Evolutionary conservation across 2,113 vertebrate genomes (phyloP), one percentile per base, ranked within the genome.

Genomic region (Cnemophilus loriae): DNA sequence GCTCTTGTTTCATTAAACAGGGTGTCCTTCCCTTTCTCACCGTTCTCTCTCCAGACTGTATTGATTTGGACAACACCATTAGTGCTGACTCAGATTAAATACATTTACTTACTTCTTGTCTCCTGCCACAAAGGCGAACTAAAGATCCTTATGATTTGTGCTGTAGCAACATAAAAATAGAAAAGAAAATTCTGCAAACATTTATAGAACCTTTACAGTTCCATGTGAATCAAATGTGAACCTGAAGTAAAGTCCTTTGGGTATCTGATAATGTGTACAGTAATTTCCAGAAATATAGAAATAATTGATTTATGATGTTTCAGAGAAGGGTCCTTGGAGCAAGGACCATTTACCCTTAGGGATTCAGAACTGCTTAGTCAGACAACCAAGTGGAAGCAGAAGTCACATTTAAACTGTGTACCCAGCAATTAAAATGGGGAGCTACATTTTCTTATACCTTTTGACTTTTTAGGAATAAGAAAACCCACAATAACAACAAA

Each of bases 41-140:
- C 73, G 56, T n/a, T 17, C 44, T 89, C 59, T 87, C 49, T 82
- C 70, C 74, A 94, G 84, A 89, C 67, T 49, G 8, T 84, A 95
- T 95, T 80, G 89, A 97, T 96, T 92, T 37, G 69, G 84, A 74
- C 69, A 95, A 94, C 78, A 93, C 65, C 84, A 84, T 87, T 67
- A 87, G 59, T 91, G 91, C 92, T 96, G 93, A 95, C 82, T 96
- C 50, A 67, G 77, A 82, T 60, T 74, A 92, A 93, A 95, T 56
- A 68, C 5, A 10, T 60, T 35, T 85, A n/a, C n/a, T n/a, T n/a
- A n/a, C n/a, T 85, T 93, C 94, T 78, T 6, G 1, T 67, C 57
- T 94, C 6, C 11, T 69, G 37, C 53, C 65, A 94, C 41, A 69
- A 87, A 87, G 13, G 41, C 70, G 77, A 85, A 94, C 50, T 47